These are phyloP conservation scores for Zaprionus inermis DNA, from an alignment of 1,140 invertebrate species.

Conservation along the genomic window DNA sequence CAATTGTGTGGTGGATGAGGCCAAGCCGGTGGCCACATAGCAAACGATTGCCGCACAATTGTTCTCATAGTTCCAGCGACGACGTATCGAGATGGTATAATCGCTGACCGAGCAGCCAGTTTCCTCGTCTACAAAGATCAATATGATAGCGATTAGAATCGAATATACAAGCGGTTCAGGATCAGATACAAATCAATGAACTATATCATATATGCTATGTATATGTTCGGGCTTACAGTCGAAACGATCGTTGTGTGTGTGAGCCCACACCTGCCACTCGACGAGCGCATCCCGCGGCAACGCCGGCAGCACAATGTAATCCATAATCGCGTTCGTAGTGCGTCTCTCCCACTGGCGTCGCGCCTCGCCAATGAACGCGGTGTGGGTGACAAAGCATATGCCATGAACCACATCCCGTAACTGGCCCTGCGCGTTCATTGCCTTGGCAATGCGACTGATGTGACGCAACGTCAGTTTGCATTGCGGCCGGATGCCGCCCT, in stretches of 20 bases:
- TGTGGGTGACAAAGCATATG: slow-evolving; percentile 92
- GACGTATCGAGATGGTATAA: slow-evolving; percentile 91
- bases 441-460: slow-evolving; percentile 91
- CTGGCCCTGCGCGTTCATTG: slow-evolving; percentile 90
- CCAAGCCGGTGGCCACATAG: slow-evolving; percentile 89
- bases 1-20: slow-evolving; percentile 87
- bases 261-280: slow-evolving; percentile 96
- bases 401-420: slow-evolving; percentile 92
- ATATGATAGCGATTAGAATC: neutral
- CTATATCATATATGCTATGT: too few relatives aligned
- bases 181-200: neutral
- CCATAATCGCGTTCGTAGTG: slow-evolving; percentile 94
- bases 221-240: slow-evolving; percentile 88
- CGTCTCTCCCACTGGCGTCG: slow-evolving; percentile 91
- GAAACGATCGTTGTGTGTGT: slow-evolving; percentile 93
- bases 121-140: slow-evolving; percentile 90
- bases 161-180: too few relatives aligned
- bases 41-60: slow-evolving; percentile 93
- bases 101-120: slow-evolving; percentile 92
- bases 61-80: slow-evolving; percentile 95
- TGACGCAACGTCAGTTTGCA: slow-evolving; percentile 93
- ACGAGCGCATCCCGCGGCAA: slow-evolving; percentile 92
- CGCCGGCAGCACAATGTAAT: slow-evolving; percentile 92
- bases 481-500: slow-evolving; percentile 90
- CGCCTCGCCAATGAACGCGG: slow-evolving; percentile 89